These are phyloP conservation scores for Acanthaster planci DNA, from an alignment of 35 echinoderm and acorn worm species.

Conservation along the genomic window DNA sequence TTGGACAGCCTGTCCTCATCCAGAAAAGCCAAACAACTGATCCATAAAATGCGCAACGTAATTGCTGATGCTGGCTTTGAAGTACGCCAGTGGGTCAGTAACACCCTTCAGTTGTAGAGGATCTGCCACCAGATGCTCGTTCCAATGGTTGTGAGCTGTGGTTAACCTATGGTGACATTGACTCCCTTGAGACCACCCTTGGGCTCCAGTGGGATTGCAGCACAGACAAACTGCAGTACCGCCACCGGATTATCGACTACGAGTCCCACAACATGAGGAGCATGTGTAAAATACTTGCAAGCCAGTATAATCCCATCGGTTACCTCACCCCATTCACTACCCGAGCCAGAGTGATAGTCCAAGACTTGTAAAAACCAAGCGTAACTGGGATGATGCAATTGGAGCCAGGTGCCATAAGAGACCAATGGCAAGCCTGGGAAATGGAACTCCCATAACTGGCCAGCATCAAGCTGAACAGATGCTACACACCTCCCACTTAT, in stretches of 20 bases:
- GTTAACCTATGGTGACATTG: conserved; percentile 17
- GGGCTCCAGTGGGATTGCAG: conserved; percentile 34
- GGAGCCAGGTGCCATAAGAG: conserved; percentile 10
- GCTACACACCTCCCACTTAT: conserved; percentile 49
- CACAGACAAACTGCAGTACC: conserved; percentile 36
- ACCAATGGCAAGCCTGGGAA: conserved; percentile 65
- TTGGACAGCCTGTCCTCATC: conserved; percentile 28
- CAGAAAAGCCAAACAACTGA: conserved; percentile 23
- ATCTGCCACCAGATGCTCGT: neutral
- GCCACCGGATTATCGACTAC: neutral
- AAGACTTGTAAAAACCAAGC: conserved; percentile 62
- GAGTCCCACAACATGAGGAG: conserved; percentile 12
- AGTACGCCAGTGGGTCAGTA: conserved; percentile 27
- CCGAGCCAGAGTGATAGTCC: conserved; percentile 59
- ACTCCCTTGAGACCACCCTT: conserved; percentile 35
- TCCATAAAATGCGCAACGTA: conserved; percentile 20
- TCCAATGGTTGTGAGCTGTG: conserved; percentile 14
- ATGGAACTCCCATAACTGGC: conserved; percentile 58
- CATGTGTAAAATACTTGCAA: neutral
- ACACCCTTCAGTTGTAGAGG: conserved; percentile 38
- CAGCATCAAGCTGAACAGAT: conserved; percentile 38
- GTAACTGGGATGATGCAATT: conserved; percentile 65
- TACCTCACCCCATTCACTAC: neutral
- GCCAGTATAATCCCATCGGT: conserved; percentile 26
- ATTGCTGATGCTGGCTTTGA: conserved; percentile 33